Percentiles rank a stretch among this genome's conserved stretches.
These are phyloP conservation scores for Bilobella aurantiaca DNA, from an alignment of 1,140 invertebrate genomes.

Conservation along the genomic window DNA sequence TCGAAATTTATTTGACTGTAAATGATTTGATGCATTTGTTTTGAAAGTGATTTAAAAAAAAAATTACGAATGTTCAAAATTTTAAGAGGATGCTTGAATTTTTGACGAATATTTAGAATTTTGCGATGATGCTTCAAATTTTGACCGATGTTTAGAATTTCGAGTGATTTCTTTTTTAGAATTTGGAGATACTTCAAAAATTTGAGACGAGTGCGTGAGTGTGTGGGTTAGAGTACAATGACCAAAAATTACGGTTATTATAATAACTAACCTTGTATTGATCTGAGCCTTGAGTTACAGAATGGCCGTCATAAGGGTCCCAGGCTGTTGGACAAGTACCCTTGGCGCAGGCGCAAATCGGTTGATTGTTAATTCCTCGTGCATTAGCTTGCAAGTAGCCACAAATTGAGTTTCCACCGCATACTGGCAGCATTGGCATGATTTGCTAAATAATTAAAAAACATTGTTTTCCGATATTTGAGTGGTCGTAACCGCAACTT, in stretches of 20 bases:
- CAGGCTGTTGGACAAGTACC: conserved; percentile 37
- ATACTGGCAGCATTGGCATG: background rate
- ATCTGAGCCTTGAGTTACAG: conserved; percentile 40
- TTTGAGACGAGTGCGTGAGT: background rate
- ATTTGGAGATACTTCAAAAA: no score
- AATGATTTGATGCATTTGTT: no score
- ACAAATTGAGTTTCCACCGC: conserved; percentile 37
- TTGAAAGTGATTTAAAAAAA: no score
- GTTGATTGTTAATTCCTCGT: conserved; percentile 38
- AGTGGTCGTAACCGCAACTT: no score
- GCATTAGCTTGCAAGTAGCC: conserved; percentile 41
- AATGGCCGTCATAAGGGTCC: conserved; percentile 40
- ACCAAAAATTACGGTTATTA: background rate
- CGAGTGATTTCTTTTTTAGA: no score
- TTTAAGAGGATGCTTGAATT: no score
- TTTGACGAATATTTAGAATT: no score
- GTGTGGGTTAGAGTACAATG: background rate
- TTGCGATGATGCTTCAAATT: no score
- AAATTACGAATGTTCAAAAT: no score
- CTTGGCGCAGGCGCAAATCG: conserved; percentile 37
- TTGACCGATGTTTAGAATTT: no score
- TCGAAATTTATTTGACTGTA: no score
- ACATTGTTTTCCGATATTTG: no score
- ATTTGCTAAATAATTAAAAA: background rate
- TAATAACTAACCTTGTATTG: conserved; percentile 40